Evolutionary conservation across 2,888 invertebrate species (phyloP).

Genomic region (Epirrita christyi): DNA sequence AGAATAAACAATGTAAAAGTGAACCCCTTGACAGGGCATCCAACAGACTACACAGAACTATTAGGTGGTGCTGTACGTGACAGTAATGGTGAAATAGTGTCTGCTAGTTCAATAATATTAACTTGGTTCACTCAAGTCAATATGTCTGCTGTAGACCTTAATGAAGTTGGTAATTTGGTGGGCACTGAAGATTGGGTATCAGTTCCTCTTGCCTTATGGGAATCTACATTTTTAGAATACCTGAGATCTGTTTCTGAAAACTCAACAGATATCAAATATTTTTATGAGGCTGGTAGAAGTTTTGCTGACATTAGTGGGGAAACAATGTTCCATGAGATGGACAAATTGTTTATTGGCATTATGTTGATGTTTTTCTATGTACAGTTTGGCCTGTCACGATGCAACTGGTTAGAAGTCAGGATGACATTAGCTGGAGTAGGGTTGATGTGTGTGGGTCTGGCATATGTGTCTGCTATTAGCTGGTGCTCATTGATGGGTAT

Average conservation of each 20-base stretch:
- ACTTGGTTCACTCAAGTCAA: conserved; percentile 88
- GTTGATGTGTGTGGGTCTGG: conserved; percentile 89
- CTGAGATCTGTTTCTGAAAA: conserved; percentile 65
- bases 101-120: conserved; percentile 86
- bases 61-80: conserved; percentile 86
- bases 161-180: conserved; percentile 88
- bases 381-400: conserved; percentile 88
- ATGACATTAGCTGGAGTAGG: conserved; percentile 88
- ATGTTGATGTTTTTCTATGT: conserved; percentile 90
- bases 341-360: conserved; percentile 88
- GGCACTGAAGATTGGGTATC: conserved; percentile 92
- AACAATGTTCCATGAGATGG: conserved; percentile 89
- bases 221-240: conserved; percentile 80
- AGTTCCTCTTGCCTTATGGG: conserved; percentile 85
- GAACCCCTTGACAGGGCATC: conserved; percentile 88
- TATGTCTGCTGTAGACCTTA: conserved; percentile 87
- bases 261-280: conserved; percentile 69
- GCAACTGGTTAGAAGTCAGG: conserved; percentile 89
- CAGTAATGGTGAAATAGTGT: conserved; percentile 84
- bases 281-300: conserved; percentile 87
- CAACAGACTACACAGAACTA: conserved; percentile 85
- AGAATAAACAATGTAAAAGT: conserved; percentile 84
- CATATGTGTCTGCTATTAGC: conserved; percentile 89
- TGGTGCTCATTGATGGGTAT: conserved; percentile 89
- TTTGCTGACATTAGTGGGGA: conserved; percentile 90